Conservation (phyloP, 2,113 vertebrate genomes). For the Nanorana parkeri region DNA sequence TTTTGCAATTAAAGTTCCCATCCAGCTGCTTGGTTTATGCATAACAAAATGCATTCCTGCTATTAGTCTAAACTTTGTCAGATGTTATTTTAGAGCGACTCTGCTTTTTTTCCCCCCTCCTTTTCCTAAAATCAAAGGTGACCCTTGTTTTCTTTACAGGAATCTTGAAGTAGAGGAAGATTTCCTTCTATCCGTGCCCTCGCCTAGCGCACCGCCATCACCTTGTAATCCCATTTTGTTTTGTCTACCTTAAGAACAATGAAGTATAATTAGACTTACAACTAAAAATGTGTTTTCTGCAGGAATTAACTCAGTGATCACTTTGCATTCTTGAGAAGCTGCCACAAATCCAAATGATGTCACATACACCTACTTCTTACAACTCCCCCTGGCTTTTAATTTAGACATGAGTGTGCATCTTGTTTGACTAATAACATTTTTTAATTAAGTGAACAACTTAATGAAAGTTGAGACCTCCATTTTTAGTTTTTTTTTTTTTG, state of each 20-base stretch:
- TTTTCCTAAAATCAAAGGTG: constrained; percentile 26
- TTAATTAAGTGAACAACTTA: too few relatives aligned
- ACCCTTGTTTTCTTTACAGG: constrained; percentile 28
- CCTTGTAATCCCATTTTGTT: constrained; percentile 14
- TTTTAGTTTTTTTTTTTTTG: too few relatives aligned
- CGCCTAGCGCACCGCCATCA: background rate
- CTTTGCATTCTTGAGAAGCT: too few relatives aligned
- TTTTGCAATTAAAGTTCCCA: background rate
- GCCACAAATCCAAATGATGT: too few relatives aligned
- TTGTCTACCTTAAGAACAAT: constrained; percentile 40
- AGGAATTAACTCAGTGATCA: too few relatives aligned
- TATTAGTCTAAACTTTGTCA: constrained; percentile 13
- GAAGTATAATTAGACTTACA: constrained; percentile 13
- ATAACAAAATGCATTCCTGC: constrained; percentile 4
- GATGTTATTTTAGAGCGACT: constrained; percentile 17
- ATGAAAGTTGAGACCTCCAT: too few relatives aligned
- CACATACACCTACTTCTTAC: too few relatives aligned
- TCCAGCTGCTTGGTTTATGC: too few relatives aligned
- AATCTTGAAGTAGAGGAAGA: background rate
- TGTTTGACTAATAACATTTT: too few relatives aligned
- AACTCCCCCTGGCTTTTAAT: too few relatives aligned
- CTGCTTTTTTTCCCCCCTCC: background rate
- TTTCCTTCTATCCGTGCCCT: background rate
- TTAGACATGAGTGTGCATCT: too few relatives aligned
- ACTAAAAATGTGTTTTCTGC: background rate